These are phyloP conservation scores for Diadema setosum DNA, from an alignment of 35 echinoderm and acorn worm genomes.

Conservation along the genomic window DNA sequence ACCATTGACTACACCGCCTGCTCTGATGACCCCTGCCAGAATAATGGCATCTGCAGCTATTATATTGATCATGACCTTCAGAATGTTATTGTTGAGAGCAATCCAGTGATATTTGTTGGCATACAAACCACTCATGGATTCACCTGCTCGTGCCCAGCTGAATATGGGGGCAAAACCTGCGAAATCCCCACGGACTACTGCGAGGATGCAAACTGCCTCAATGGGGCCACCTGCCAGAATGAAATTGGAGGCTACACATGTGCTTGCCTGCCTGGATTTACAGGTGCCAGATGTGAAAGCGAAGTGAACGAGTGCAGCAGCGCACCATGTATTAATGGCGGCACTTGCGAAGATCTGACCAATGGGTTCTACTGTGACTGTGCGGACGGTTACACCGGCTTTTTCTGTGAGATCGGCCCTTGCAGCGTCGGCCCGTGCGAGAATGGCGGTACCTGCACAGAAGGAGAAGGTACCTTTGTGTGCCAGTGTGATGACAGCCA, in stretches of 20 bases:
- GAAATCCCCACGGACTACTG: conserved; percentile 77
- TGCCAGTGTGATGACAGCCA: conserved; percentile 77
- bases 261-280: conserved; percentile 60
- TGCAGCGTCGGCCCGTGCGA: conserved; percentile 69
- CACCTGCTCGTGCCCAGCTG: conserved; percentile 57
- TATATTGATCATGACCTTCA: conserved; percentile 25
- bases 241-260: conserved; percentile 58
- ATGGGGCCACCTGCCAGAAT: conserved; percentile 68
- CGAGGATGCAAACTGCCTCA: conserved; percentile 62
- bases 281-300: conserved; percentile 53
- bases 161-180: conserved; percentile 69
- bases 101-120: conserved; percentile 74
- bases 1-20: conserved; percentile 79
- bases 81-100: conserved; percentile 47
- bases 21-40: conserved; percentile 49
- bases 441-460: conserved; percentile 71
- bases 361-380: conserved; percentile 74
- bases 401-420: conserved; percentile 73
- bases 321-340: conserved; percentile 65
- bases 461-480: conserved; percentile 49
- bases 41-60: conserved; percentile 56
- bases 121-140: conserved; percentile 47
- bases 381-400: conserved; percentile 55
- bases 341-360: conserved; percentile 58
- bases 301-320: conserved; percentile 75